These are phyloP conservation scores for Ferdinandea cuprea DNA, from an alignment of 2,888 invertebrate species.

Conservation along the genomic window DNA sequence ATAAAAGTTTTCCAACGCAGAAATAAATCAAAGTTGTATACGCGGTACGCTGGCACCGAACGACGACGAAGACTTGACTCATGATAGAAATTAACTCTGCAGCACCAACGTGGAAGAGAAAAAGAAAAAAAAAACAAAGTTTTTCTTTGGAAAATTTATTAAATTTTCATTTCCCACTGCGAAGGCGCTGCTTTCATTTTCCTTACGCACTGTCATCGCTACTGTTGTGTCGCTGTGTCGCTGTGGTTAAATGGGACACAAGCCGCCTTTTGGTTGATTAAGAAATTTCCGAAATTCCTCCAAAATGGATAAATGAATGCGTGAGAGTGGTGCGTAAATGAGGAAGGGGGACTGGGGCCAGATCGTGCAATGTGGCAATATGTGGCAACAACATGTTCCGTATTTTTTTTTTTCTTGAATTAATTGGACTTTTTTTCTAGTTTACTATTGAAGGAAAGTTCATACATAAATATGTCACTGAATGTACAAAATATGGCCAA, in stretches of 20 bases:
- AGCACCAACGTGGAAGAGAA: background rate
- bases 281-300: constrained; percentile 58
- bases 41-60: constrained; percentile 6
- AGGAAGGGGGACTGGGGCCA: background rate
- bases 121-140: constrained; percentile 29
- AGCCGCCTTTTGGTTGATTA: constrained; percentile 57
- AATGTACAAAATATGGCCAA: constrained; percentile 53
- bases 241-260: constrained; percentile 54
- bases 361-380: constrained; percentile 55
- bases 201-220: background rate
- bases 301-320: constrained; percentile 54
- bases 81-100: constrained; percentile 58
- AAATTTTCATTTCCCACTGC: constrained; percentile 65
- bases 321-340: constrained; percentile 1
- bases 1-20: constrained; percentile 65
- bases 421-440: constrained; percentile 61
- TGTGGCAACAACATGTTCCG: constrained; percentile 64
- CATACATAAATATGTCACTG: constrained; percentile 70
- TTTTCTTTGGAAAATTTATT: constrained; percentile 69
- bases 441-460: constrained; percentile 60
- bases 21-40: constrained; percentile 66
- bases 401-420: constrained; percentile 46
- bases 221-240: background rate
- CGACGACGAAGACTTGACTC: constrained; percentile 37
- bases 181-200: constrained; percentile 44